phyloP scores from a whole-genome alignment of 2,888 invertebrate genomes.

The Tenthredo distinguenda region DNA sequence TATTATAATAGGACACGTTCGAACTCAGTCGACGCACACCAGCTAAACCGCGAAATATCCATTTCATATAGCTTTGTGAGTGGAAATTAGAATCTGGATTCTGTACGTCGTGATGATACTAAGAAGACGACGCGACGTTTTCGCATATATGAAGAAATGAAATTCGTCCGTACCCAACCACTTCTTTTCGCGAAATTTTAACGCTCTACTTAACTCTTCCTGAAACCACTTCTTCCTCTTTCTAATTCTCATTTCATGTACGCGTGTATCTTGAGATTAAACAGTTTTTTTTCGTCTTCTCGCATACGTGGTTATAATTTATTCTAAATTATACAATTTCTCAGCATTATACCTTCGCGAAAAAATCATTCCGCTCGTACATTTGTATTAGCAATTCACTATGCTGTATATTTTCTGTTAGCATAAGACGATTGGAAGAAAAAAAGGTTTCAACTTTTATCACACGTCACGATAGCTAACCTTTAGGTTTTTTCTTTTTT shows the following conservation, averaged over 20 bases:
- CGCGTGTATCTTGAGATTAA: neutral
- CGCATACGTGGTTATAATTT: neutral
- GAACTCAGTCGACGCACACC: neutral
- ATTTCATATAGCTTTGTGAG: neutral
- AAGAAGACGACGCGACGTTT: neutral
- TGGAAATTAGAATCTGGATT: neutral
- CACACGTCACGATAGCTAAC: neutral
- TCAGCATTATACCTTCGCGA: neutral
- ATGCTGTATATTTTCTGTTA: neutral
- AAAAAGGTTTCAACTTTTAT: neutral
- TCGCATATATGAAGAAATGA: neutral
- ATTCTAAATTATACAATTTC: neutral
- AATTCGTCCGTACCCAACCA: neutral
- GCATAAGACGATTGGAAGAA: neutral
- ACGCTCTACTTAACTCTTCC: neutral
- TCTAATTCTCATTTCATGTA: neutral
- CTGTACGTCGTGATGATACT: neutral
- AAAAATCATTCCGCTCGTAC: neutral
- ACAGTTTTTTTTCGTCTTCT: neutral
- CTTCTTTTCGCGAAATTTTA: neutral
- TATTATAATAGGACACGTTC: conserved; percentile 20
- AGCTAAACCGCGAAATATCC: neutral
- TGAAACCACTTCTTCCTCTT: neutral
- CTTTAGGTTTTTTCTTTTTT: neutral
- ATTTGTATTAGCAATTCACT: too few relatives aligned